phyloP scores from a whole-genome alignment of 2,888 invertebrate species.

The Saturnia japonica region DNA sequence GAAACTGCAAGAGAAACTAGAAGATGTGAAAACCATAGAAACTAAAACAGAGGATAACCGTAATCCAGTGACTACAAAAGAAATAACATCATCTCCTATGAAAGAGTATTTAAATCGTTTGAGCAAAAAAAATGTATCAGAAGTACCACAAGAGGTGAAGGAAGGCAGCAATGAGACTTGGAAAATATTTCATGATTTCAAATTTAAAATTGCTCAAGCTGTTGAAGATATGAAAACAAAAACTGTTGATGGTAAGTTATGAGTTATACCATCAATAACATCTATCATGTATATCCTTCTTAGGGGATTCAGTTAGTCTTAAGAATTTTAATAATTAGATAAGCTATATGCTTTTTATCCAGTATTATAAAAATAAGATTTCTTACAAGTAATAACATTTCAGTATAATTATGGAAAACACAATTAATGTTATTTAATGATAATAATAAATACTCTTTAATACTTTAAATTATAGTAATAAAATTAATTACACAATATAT shows the following conservation, averaged over 20 bases:
- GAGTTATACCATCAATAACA: too few species aligned
- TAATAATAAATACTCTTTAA: not conserved
- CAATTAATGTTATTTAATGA: not conserved
- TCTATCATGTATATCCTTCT: too few species aligned
- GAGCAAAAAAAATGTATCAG: slow-evolving; percentile 84
- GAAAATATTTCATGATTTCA: slow-evolving; percentile 87
- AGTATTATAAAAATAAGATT: not conserved
- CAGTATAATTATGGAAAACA: not conserved
- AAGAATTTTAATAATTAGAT: too few species aligned
- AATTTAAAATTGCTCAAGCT: slow-evolving; percentile 88
- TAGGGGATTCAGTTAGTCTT: too few species aligned
- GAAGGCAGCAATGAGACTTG: slow-evolving; percentile 83
- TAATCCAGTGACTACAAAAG: slow-evolving; percentile 51
- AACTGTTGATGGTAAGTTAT: slow-evolving; percentile 79
- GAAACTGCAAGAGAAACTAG: slow-evolving; percentile 58
- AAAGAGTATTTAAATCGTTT: slow-evolving; percentile 82
- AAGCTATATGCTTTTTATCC: too few species aligned
- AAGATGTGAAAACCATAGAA: slow-evolving; percentile 55
- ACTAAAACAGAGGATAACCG: slow-evolving; percentile 56
- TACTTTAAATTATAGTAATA: not conserved
- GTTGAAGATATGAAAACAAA: slow-evolving; percentile 89
- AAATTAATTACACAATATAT: too few species aligned
- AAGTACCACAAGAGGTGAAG: slow-evolving; percentile 71
- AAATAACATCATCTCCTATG: slow-evolving; percentile 76
- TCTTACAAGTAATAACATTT: not conserved